Evolutionary conservation across 2,797 vertebrate species (phyloP), one percentile per base, ranked within the genome.

Genomic region (Thalassophryne amazonica): DNA sequence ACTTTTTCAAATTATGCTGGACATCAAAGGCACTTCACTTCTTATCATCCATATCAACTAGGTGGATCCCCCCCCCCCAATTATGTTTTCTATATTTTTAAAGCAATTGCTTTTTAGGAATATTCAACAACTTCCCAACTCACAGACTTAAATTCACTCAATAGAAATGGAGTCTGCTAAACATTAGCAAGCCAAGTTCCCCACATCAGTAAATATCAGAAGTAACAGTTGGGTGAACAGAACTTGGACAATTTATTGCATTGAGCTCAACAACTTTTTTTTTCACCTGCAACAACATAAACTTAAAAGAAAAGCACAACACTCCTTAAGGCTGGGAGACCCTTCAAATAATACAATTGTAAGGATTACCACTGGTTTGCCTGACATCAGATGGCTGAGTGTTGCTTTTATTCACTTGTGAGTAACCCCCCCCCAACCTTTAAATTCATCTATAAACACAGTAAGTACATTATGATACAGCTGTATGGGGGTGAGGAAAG

Each of bases 21-120:
- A 86, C 81, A 62, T 78, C 81, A 81, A 88, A 89, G 86, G 87
- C 89, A 90, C 89, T 90, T 89, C 63, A 84, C 83, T 75, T 72
- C 77, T n/a, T 43, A 68, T 80, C 61, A 50, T 78, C 63, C 67
- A 72, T 55, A 47, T 80, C 32, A 39, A 80, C 38, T 78, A 82
- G 63, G 78, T 78, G 72, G 73, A 69, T 15, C 30, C 43, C 42
- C 48, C 35, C 28, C 41, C 29, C 20, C 46, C 16, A 49, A 40
- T 10, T 64, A 39, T 15, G 18, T 54, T 50, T 58, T 60, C 63
- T 56, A 78, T 47, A 74, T 32, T 42, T 64, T 69, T 69, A 32
- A 55, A 70, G 60, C 49, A 33, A 62, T 63, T 7, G 54, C 41
- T 39, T 46, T 68, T 59, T n/a, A 47, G 40, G 78, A 73, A 70